Conservation (phyloP, 2,797 vertebrate species). For the Cryptoprocta ferox region DNA sequence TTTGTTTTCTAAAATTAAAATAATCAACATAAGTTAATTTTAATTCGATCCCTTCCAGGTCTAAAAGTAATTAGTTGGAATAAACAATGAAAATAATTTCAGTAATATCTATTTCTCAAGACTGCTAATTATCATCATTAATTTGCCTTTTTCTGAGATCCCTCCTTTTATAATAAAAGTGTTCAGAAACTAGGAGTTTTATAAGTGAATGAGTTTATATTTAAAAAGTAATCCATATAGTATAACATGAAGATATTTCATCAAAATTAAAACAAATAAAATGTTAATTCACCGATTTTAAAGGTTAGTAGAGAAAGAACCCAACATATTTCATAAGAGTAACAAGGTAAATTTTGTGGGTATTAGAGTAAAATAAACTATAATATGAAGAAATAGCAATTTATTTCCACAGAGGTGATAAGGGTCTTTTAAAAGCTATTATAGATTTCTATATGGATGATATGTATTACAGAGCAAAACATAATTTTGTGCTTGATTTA, state of each 20-base stretch:
- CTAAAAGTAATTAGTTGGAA: background rate
- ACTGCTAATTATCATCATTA: background rate
- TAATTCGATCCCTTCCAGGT: background rate
- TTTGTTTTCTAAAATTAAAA: background rate
- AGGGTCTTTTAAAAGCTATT: background rate
- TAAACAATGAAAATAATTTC: background rate
- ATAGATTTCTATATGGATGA: background rate
- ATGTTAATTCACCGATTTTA: background rate
- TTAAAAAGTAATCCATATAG: background rate
- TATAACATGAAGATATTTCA: background rate
- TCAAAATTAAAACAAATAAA: background rate
- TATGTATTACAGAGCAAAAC: background rate
- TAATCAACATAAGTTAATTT: background rate
- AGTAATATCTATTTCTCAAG: background rate
- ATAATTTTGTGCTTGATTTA: background rate
- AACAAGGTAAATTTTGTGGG: background rate
- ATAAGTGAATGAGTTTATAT: background rate
- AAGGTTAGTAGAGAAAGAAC: background rate
- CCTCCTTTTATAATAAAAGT: background rate
- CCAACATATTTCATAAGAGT: background rate
- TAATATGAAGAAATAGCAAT: background rate
- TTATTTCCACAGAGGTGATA: background rate
- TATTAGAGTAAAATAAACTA: background rate
- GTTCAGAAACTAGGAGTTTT: background rate
- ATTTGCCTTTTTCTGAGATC: background rate